These are phyloP conservation scores for Aphelocoma californica DNA, from an alignment of 2,797 vertebrate genomes.

Conservation along the genomic window DNA sequence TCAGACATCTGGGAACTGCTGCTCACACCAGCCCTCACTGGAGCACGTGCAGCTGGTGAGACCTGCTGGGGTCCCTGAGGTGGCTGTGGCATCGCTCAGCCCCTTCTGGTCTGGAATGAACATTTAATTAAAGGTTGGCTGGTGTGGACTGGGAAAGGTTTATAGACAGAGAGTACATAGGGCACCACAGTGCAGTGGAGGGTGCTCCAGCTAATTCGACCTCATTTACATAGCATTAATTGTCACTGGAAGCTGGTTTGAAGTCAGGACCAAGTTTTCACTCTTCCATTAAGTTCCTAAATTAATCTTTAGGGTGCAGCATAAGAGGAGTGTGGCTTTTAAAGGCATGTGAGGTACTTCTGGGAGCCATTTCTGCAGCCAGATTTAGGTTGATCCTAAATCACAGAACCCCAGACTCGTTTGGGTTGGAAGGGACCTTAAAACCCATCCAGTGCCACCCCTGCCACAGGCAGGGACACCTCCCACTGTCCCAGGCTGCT, in stretches of 20 bases:
- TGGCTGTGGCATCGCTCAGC: not conserved
- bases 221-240: slow-evolving; percentile 71
- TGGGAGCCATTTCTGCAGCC: not conserved
- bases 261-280: not conserved
- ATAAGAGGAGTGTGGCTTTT: not conserved
- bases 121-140: not conserved
- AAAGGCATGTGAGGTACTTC: fast-evolving
- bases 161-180: slow-evolving; percentile 18
- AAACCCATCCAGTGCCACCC: not conserved
- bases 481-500: fast-evolving
- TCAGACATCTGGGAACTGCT: not conserved
- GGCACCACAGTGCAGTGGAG: not conserved
- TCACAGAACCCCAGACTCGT: not conserved
- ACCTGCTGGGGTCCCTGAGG: not conserved
- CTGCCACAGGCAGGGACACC: not conserved
- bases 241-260: not conserved
- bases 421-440: not conserved
- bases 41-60: not conserved
- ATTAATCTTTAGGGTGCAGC: not conserved
- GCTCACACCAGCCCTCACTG: not conserved
- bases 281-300: too few relatives aligned
- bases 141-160: not conserved
- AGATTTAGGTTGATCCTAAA: not conserved
- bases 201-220: slow-evolving; percentile 63
- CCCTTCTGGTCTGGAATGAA: not conserved